A percentile compares a stretch with the other conserved stretches of the same genome.
Conservation (phyloP, 2,113 vertebrate genomes). For the Grallaria varia region DNA sequence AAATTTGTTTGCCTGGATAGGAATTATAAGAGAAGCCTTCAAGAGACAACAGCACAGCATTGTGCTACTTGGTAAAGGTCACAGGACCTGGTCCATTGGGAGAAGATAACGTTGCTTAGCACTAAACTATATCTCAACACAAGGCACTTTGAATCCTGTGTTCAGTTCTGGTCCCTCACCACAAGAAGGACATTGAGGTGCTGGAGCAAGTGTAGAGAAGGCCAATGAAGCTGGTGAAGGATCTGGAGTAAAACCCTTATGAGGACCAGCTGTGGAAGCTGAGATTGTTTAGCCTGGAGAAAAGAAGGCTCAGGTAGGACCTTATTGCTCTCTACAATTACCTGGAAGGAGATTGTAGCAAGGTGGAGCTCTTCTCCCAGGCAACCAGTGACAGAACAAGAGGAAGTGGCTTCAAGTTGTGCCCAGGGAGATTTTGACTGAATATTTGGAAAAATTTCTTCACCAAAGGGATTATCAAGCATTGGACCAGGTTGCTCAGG, state of each 20-base stretch:
- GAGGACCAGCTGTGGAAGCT: not conserved
- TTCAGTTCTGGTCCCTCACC: not conserved
- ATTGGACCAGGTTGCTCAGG: not conserved
- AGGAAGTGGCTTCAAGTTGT: not conserved
- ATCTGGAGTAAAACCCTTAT: not conserved
- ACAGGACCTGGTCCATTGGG: not conserved
- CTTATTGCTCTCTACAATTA: not conserved
- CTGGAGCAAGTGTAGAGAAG: not conserved
- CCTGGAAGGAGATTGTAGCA: not conserved
- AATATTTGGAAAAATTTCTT: not conserved
- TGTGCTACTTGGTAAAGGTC: not conserved
- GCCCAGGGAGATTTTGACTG: not conserved
- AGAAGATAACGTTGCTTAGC: not conserved
- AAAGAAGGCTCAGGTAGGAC: rapidly evolving
- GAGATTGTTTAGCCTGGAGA: not conserved
- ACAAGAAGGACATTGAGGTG: not conserved
- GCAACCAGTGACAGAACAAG: rapidly evolving
- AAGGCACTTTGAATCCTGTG: not conserved
- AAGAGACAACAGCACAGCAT: not conserved
- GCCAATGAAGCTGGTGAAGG: not conserved
- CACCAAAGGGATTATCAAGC: not conserved
- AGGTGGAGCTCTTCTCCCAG: not conserved
- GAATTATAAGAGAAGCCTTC: not conserved
- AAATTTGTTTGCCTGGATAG: not conserved
- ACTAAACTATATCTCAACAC: not conserved